Conservation (phyloP, 1,140 invertebrate genomes). For the Penaeus japonicus region DNA sequence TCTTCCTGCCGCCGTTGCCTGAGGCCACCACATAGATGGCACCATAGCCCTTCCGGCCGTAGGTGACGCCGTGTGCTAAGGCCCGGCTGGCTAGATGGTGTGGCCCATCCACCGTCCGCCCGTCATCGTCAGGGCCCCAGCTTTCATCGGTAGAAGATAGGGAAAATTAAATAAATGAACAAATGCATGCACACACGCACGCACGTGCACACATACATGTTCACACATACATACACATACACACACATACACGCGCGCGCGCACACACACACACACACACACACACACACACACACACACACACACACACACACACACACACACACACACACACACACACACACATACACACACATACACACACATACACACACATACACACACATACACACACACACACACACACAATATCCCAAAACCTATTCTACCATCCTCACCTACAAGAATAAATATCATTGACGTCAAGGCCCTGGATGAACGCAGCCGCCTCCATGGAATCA, state of each 20-base stretch:
- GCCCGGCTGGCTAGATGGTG: slow-evolving; percentile 73
- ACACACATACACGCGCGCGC: too few species aligned
- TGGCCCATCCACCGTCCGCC: slow-evolving; percentile 86
- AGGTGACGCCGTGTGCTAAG: slow-evolving; percentile 54
- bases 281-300: background rate
- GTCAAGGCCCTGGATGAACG: slow-evolving; percentile 64
- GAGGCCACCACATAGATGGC: slow-evolving; percentile 99
- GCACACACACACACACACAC: too few species aligned
- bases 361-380: too few species aligned
- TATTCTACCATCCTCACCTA: slow-evolving; percentile 45
- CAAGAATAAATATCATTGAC: slow-evolving; percentile 65
- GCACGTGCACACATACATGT: too few species aligned
- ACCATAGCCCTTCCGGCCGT: slow-evolving; percentile 92
- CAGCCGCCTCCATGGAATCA: slow-evolving; percentile 65
- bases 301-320: background rate
- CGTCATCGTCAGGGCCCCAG: slow-evolving; percentile 91
- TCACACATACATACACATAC: too few species aligned
- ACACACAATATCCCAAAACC: too few species aligned
- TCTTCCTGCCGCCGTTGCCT: slow-evolving; percentile 93
- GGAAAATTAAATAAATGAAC: background rate
- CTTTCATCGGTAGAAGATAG: slow-evolving; percentile 81
- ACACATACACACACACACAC: too few species aligned
- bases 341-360: too few species aligned
- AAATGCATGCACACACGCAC: background rate
- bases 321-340: too few species aligned